Evolutionary conservation across 2,113 vertebrate genomes (phyloP), one percentile per base, ranked within the genome.

Genomic region (Sceloporus undulatus): DNA sequence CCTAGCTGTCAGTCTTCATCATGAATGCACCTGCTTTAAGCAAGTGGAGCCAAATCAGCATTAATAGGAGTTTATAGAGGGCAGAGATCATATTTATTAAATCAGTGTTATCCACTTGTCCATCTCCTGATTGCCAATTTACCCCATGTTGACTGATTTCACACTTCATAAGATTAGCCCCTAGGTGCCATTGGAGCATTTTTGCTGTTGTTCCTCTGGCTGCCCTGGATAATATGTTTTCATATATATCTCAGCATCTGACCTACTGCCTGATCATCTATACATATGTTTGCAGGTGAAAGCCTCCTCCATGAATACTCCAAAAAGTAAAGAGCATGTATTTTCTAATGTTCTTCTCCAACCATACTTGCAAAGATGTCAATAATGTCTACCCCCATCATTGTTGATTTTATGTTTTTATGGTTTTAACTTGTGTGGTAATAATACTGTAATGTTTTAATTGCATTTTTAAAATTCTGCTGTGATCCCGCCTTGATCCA

Each of bases 1-100:
- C 80, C 71, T 54, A 59, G 79, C 73, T 86, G 84, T 88, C 87
- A 88, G 71, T 90, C 71, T 86, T 77, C 84, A 86, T 76, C 78
- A 68, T 40, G 73, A 82, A 90, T 77, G 79, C 84, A 89, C 84
- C 84, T 85, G 88, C 78, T 75, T 76, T 18, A 85, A 68, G 77
- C 79, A 40, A 82, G 59, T 62, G 77, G 25, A 70, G 52, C 62
- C 79, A 90, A 90, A 90, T 86, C 79, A 78, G 79, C 84, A 78
- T 86, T 86, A 42, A 77, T 83, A 86, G 52, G 79, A 75, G 21
- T 74, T 85, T 84, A 88, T 42, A 84, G 81, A 78, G 87, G 80
- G 87, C 87, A 88, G 81, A 84, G 87, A 88, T 84, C 87, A 84
- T 83, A 88, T 88, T 84, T 88, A 88, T 88, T 88, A 88, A 88